Base-by-base conservation (phyloP, 1,140 invertebrate species). In the Penaeus chinensis region DNA sequence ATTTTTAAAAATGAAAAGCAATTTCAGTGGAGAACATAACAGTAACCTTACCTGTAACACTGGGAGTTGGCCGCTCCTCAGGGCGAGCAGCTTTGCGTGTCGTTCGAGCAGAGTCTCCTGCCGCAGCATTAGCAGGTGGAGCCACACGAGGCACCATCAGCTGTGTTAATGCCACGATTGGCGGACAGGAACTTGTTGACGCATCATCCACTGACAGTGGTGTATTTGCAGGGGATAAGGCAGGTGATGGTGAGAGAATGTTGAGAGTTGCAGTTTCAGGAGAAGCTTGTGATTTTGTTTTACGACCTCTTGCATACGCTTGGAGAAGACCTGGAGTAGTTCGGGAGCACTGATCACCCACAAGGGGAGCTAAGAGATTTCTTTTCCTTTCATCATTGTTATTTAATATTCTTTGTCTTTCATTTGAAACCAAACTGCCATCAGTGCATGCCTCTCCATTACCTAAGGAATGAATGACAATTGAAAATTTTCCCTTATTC, bases 81-180 rank as follows among this genome's bases (percentile, higher is more conserved):
- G 63, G 27, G 63, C 81, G 81, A 20, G 65, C 32, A 69, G 81
- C 47, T 47, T 82, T 82, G 3, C 81, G 81, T 24, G 81, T 66
- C 22, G 61, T 82, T 82, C 81, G 81, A 47, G 62, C 69, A 27
- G 81, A 82, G 47, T 82, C 81, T n/a, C 81, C 81, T 47, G 81
- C 81, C 47, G 63, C 81, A 42, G 81, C 81, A 47, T 62, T 82
- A 42, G 81, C 81, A 82, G 81, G 81, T 47, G 81, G 81, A 66
- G 81, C 81, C 62, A 82, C 81, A 47, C 81, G 81, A 27, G 81
- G 81, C 8, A 82, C 81, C 37, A 65, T 65, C 81, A 82, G 69
- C 37, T 82, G 81, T 22, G 81, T 82, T 82, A 82, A 69, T 69
- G 81, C 81, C 65, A 82, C 81, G 69, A 82, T 82, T 65, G 81